Conservation (phyloP, 2,113 vertebrate species). For the Forbesichthys papilliferus region DNA sequence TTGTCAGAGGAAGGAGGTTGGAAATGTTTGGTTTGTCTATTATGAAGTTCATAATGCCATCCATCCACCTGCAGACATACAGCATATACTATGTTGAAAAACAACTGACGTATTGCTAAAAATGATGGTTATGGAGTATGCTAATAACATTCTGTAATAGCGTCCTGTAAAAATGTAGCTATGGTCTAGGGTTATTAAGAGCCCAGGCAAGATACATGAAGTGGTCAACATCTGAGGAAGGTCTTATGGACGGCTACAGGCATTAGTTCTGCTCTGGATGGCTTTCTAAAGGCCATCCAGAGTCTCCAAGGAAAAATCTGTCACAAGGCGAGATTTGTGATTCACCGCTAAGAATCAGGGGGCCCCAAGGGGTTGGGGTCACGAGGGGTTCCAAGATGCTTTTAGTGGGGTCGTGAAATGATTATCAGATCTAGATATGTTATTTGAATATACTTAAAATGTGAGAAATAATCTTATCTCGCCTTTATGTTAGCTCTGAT, state of each 20-base stretch:
- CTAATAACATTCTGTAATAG: constrained; percentile 3
- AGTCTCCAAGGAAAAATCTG: constrained; percentile 27
- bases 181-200: background rate
- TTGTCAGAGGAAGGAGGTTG: background rate
- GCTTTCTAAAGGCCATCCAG: constrained; percentile 27
- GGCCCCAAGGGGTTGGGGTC: background rate
- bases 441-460: too few species aligned
- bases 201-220: constrained; percentile 15
- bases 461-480: too few species aligned
- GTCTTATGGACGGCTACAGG: constrained; percentile 20
- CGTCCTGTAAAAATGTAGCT: background rate
- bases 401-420: too few species aligned
- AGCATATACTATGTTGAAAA: too few species aligned
- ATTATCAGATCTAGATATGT: too few species aligned
- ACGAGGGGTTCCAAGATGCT: too few species aligned
- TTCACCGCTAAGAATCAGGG: constrained; percentile 17
- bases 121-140: too few species aligned
- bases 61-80: background rate
- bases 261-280: background rate
- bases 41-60: background rate
- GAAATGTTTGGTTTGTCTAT: constrained; percentile 11
- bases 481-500: too few species aligned
- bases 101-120: too few species aligned
- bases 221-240: constrained; percentile 18
- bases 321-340: constrained; percentile 26